Conservation (phyloP, 2,113 vertebrate genomes). For the Clarias gariepinus region DNA sequence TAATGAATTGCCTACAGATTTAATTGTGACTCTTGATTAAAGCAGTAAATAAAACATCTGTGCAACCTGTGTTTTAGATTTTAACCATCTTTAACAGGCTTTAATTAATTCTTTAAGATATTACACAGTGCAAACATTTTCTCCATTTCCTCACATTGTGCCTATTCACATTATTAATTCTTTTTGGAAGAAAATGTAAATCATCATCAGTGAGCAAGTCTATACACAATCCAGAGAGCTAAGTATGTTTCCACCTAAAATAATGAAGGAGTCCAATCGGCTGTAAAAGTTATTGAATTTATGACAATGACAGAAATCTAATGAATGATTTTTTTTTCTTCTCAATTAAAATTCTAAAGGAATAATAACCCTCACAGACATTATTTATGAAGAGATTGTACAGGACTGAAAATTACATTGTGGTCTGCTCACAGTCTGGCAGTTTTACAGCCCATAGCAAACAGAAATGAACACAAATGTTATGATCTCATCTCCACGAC, state of each 20-base stretch:
- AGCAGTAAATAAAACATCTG: not conserved
- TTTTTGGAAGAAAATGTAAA: not conserved
- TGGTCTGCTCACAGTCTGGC: not conserved
- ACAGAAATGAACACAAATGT: not conserved
- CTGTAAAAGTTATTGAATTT: not conserved
- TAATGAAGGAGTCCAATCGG: not conserved
- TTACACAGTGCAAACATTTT: not conserved
- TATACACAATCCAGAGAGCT: not conserved
- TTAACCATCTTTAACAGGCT: not conserved
- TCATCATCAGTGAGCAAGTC: not conserved
- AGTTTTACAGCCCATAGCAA: not conserved
- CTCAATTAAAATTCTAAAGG: constrained; percentile 5
- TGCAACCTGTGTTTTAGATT: not conserved
- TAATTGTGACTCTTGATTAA: not conserved
- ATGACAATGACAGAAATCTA: not conserved
- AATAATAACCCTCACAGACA: not conserved
- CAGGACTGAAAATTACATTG: not conserved
- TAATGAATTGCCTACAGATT: not conserved
- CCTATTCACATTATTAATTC: not conserved
- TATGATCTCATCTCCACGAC: constrained; percentile 19
- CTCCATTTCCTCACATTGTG: not conserved
- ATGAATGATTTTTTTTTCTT: not conserved
- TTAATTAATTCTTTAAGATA: not conserved
- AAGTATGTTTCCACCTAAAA: constrained; percentile 1
- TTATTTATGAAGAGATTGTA: not conserved